A percentile compares a stretch with the other conserved stretches of the same genome.
Evolutionary conservation across 2,113 vertebrate genomes (phyloP).

Genomic region (Trachemys scripta): DNA sequence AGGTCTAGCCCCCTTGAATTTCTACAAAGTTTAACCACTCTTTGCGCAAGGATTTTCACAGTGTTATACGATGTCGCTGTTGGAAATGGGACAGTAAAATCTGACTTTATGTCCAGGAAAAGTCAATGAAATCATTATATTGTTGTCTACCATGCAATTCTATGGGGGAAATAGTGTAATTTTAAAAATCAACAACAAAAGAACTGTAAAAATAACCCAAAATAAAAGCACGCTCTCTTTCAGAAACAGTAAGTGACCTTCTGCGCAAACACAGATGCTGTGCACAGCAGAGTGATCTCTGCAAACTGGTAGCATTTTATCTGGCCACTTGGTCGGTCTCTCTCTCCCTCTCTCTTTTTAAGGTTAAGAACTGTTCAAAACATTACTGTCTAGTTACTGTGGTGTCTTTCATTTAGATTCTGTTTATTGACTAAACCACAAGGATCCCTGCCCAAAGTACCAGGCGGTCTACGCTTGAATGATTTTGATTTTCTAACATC

Average conservation of each 20-base stretch:
- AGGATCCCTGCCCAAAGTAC: conserved; percentile 83
- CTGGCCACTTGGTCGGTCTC: conserved; percentile 53
- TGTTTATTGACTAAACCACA: conserved; percentile 84
- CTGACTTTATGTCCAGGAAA: neutral
- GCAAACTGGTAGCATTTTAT: conserved; percentile 53
- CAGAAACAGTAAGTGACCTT: conserved; percentile 43
- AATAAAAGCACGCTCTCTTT: neutral
- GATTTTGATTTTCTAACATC: conserved; percentile 85
- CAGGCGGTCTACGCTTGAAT: conserved; percentile 79
- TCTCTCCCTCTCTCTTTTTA: conserved; percentile 33
- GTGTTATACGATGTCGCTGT: neutral
- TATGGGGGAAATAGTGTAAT: neutral
- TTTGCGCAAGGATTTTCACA: neutral
- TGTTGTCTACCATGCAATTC: conserved; percentile 23
- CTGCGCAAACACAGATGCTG: conserved; percentile 38
- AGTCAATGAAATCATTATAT: neutral
- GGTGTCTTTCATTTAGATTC: conserved; percentile 83
- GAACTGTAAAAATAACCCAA: neutral
- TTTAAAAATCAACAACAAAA: neutral
- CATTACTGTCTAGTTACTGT: conserved; percentile 80
- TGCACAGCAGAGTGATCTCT: conserved; percentile 26
- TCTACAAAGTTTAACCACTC: conserved; percentile 29
- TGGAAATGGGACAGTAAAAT: neutral
- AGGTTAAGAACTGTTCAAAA: conserved; percentile 79
- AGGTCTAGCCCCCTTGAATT: conserved; percentile 15